phyloP scores from a whole-genome alignment of 2,797 vertebrate species.

The Ctenosaura bakeri region DNA sequence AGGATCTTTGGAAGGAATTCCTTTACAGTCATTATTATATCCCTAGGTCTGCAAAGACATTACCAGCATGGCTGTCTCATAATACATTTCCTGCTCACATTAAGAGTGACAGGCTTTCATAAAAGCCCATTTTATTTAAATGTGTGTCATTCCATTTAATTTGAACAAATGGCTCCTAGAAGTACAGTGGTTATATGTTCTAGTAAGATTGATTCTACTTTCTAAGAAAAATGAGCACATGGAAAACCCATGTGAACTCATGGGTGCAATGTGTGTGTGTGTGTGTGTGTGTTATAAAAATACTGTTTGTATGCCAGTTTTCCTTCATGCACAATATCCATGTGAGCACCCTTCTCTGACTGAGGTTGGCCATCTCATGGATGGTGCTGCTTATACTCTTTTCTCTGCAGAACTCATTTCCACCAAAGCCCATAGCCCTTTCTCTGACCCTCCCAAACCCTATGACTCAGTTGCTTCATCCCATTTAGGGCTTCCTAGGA shows the following conservation, averaged over 20 bases:
- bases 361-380: background rate
- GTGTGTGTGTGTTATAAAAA: no score
- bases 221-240: conserved; percentile 10
- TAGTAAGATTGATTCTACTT: background rate
- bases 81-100: conserved; percentile 71
- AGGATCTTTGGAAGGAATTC: conserved; percentile 72
- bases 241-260: background rate
- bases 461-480: background rate
- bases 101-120: conserved; percentile 61
- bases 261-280: background rate
- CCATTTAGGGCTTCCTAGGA: background rate
- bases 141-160: conserved; percentile 52
- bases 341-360: background rate
- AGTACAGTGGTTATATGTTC: conserved; percentile 54
- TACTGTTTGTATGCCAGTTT: no score
- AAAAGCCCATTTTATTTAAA: conserved; percentile 73
- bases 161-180: conserved; percentile 70
- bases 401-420: background rate
- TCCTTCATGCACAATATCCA: background rate
- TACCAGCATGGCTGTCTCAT: conserved; percentile 62
- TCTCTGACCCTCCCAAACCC: no score
- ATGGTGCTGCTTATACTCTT: background rate
- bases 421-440: background rate
- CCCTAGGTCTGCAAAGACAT: conserved; percentile 65
- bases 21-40: conserved; percentile 66